Evolutionary conservation across 2,888 invertebrate species (phyloP).

Genomic region (Leptarthrus brevirostris): DNA sequence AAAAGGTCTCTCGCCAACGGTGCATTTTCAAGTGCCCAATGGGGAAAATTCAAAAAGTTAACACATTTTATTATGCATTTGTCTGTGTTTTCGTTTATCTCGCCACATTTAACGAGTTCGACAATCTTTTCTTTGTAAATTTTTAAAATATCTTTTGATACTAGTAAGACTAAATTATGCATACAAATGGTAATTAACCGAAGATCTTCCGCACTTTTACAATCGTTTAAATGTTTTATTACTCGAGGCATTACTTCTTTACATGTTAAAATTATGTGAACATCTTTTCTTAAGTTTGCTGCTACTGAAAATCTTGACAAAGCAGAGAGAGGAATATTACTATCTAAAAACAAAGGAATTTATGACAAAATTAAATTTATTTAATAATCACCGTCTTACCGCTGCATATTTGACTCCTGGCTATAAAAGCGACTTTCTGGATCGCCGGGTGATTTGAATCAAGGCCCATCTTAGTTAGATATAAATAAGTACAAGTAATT

Average conservation of each 20-base stretch:
- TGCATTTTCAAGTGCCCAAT: conserved; percentile 67
- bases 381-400: conserved; percentile 43
- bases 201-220: conserved; percentile 64
- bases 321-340: conserved; percentile 61
- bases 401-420: conserved; percentile 59
- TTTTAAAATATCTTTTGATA: conserved; percentile 63
- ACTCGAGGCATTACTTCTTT: conserved; percentile 65
- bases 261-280: conserved; percentile 65
- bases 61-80: conserved; percentile 62
- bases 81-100: conserved; percentile 58
- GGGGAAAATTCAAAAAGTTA: conserved; percentile 67
- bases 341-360: conserved; percentile 53
- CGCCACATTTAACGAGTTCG: conserved; percentile 60
- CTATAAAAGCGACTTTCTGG: conserved; percentile 61
- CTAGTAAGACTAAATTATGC: conserved; percentile 64
- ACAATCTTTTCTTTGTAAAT: conserved; percentile 64
- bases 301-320: conserved; percentile 67
- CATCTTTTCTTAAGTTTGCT: conserved; percentile 63
- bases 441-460: conserved; percentile 60
- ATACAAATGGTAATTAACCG: conserved; percentile 68
- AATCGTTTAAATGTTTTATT: conserved; percentile 60
- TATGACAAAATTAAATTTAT: neutral
- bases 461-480: conserved; percentile 68
- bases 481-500: conserved; percentile 67
- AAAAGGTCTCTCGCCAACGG: conserved; percentile 64